Evolutionary conservation across 2,888 invertebrate genomes (phyloP), one percentile per base, ranked within the genome.

Genomic region (Cryptosula pallasiana): DNA sequence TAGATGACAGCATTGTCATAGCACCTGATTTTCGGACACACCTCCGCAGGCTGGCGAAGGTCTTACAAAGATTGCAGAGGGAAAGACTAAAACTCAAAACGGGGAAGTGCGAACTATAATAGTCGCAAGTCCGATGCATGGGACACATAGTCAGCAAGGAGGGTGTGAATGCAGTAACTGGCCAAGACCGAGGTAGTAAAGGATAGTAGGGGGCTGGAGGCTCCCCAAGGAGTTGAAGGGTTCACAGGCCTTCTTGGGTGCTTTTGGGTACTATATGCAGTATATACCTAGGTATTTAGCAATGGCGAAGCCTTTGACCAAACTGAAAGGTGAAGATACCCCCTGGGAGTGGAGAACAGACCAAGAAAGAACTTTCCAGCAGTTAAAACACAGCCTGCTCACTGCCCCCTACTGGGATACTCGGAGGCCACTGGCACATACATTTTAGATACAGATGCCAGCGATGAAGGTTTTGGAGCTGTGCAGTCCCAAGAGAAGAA

Each of bases 71-170:
- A 23, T 72, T 78, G 16, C 29, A 73, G n/a, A n/a, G n/a, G n/a
- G n/a, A n/a, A n/a, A n/a, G n/a, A n/a, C n/a, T 80, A 29, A 76
- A 73, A 35, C 45, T 79, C 3, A 75, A 77, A 57, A 69, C 73
- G 75, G 0, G 58, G 27, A 79, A 79, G 72, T 77, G 78, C 71
- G n/a, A 27, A 23, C 73, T 76, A 9, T 45, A 35, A 36, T 35
- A 34, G 32, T 23, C 23, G 3, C 2, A 29, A 45, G 35, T 73
- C 2, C 34, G n/a, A n/a, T n/a, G n/a, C n/a, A n/a, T n/a, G n/a
- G n/a, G n/a, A n/a, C n/a, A n/a, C n/a, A n/a, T n/a, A 73, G 5
- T 73, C 27, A 5, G 36, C n/a, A 23, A 73, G 27, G 32, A 5
- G 16, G n/a, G n/a, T n/a, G n/a, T 23, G 5, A 35, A 73, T 9